A percentile compares a stretch with the other conserved stretches of the same genome.
These are phyloP conservation scores for Gadus macrocephalus DNA, from an alignment of 2,113 vertebrate species.

Conservation along the genomic window DNA sequence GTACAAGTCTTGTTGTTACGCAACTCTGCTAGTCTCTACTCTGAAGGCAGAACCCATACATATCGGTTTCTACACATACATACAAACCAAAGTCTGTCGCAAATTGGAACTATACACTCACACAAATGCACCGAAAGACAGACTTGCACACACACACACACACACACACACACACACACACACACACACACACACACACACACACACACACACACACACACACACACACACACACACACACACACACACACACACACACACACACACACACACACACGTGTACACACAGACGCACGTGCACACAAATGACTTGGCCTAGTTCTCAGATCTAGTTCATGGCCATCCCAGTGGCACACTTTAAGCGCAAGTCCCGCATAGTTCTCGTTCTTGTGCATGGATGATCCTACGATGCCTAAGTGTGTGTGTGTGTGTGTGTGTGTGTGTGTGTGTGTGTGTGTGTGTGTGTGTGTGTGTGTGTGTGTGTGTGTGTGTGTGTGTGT, in stretches of 20 bases:
- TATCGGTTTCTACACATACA: too few relatives aligned
- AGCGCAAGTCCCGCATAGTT: constrained; percentile 10
- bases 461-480: constrained; percentile 5
- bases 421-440: constrained; percentile 5
- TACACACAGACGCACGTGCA: constrained; percentile 4
- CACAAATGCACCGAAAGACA: constrained; percentile 1
- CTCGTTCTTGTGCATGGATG: not conserved
- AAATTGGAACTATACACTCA: not conserved
- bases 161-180: not conserved
- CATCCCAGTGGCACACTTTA: constrained; percentile 28
- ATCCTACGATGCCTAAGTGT: not conserved
- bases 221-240: not conserved
- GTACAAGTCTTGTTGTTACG: not conserved
- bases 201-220: not conserved
- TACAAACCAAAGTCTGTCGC: too few relatives aligned
- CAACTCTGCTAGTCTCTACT: not conserved
- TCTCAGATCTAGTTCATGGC: constrained; percentile 54
- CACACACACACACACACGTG: not conserved
- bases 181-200: not conserved
- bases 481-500: not conserved
- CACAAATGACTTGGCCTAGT: constrained; percentile 16
- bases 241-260: constrained; percentile 4
- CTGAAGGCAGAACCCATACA: too few relatives aligned
- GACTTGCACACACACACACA: not conserved
- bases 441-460: constrained; percentile 15